phyloP scores from a whole-genome alignment of 2,797 vertebrate genomes.

The Leptatherina wallacei region DNA sequence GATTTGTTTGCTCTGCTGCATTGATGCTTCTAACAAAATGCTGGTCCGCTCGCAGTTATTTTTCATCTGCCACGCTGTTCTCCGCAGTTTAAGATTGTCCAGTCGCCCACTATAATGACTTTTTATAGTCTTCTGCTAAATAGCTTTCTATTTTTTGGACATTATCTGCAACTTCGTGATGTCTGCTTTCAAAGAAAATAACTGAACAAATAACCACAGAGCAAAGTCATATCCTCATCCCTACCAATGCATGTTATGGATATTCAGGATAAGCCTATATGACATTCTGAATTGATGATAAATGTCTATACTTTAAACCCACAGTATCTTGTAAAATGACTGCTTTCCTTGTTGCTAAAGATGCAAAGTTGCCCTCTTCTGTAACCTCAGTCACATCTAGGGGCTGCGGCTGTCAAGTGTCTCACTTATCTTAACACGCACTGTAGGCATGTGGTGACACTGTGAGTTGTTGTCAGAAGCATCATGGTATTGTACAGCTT shows the following conservation, averaged over 20 bases:
- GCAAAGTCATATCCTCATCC: no score
- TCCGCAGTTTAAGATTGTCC: not conserved
- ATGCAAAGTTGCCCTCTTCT: constrained; percentile 15
- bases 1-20: not conserved
- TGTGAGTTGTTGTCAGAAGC: constrained; percentile 52
- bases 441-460: constrained; percentile 36
- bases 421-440: constrained; percentile 51
- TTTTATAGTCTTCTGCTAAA: not conserved
- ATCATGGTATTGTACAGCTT: constrained; percentile 52
- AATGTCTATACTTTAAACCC: constrained; percentile 4
- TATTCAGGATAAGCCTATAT: not conserved
- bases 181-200: not conserved
- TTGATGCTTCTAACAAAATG: constrained; percentile 1
- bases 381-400: constrained; percentile 40
- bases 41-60: not conserved
- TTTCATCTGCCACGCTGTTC: not conserved
- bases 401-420: constrained; percentile 51
- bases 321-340: constrained; percentile 3
- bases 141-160: not conserved
- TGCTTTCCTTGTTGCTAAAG: constrained; percentile 56
- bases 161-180: not conserved
- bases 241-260: not conserved
- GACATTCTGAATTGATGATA: not conserved
- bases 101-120: not conserved
- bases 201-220: not conserved